phyloP scores from a whole-genome alignment of 2,888 invertebrate species.

The Amiota mariae region DNA sequence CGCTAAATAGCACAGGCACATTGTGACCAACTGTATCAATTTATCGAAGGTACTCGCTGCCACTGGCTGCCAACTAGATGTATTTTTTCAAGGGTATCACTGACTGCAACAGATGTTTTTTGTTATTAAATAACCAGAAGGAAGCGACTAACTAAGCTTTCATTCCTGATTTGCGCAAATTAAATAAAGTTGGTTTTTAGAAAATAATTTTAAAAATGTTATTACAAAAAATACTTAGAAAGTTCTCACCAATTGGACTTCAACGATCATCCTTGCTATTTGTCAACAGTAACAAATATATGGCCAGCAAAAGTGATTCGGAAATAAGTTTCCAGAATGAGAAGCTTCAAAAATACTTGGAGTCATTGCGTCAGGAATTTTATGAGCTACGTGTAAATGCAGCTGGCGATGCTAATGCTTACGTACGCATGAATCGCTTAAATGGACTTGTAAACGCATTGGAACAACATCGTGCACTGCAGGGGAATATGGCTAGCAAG shows the following conservation, averaged over 20 bases:
- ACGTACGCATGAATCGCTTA: constrained; percentile 58
- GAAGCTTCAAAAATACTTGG: constrained; percentile 75
- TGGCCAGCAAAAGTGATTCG: constrained; percentile 41
- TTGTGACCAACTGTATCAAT: too few species aligned
- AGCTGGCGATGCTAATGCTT: constrained; percentile 50
- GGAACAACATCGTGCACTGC: constrained; percentile 76
- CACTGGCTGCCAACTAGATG: too few species aligned
- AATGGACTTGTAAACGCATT: constrained; percentile 77
- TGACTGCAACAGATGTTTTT: background rate
- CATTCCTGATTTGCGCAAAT: constrained; percentile 38
- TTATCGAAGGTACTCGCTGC: too few species aligned
- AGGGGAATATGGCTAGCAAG: constrained; percentile 78
- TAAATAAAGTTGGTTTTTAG: background rate
- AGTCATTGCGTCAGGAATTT: constrained; percentile 76
- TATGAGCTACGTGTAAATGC: constrained; percentile 73
- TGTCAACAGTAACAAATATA: too few species aligned
- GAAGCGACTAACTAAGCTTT: background rate
- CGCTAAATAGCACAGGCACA: too few species aligned
- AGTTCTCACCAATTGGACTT: too few species aligned
- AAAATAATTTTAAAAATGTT: background rate
- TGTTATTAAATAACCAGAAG: constrained; percentile 4
- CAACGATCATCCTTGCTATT: too few species aligned
- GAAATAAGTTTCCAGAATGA: constrained; percentile 55
- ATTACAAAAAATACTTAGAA: too few species aligned
- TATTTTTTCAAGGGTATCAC: too few species aligned